Evolutionary conservation across 2,113 vertebrate genomes (phyloP), one percentile per base, ranked within the genome.

Genomic region (Caranx melampygus): DNA sequence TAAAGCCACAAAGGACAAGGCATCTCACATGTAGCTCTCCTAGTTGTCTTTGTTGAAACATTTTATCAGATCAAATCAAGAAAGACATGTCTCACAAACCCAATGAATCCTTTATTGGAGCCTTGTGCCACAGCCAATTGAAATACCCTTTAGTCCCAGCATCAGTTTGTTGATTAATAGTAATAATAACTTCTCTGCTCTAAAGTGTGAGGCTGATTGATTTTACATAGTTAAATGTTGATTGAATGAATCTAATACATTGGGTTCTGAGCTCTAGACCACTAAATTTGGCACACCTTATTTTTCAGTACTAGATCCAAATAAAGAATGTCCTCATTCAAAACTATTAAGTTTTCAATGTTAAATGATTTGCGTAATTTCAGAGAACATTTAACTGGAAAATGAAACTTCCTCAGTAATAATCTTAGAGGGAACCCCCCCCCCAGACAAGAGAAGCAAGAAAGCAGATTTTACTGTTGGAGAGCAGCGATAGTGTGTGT

Each of bases 1-100:
- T 42, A 20, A 72, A 49, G 6, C 16, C 54, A 26, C 6, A 51
- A 40, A 61, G 26, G 31, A 57, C 52, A 74, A 73, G 18, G n/a
- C 2, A 67, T 3, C 16, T 47, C 37, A 59, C 34, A 65, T 55
- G 63, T 8, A 37, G 44, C n/a, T 21, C 18, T 34, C 9, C 3
- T 33, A 14, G 14, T 12, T 34, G 18, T 52, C 47, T 55, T 14
- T 65, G 51, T 26, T 47, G 9, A 8, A 21, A 61, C n/a, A 47
- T 59, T 5, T 60, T 14, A 57, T 66, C n/a, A 8, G 54, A 71
- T 49, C 14, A 64, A 44, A 79, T 47, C 15, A 37, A 55, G 31
- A 33, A 18, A 51, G 12, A 55, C 26, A 6, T 47, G 47, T 75
- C 34, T 35, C 45, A 16, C 16, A 69, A 61, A 77, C 35, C 21